Conservation (phyloP, 1,140 invertebrate species). For the Papilio polytes region DNA sequence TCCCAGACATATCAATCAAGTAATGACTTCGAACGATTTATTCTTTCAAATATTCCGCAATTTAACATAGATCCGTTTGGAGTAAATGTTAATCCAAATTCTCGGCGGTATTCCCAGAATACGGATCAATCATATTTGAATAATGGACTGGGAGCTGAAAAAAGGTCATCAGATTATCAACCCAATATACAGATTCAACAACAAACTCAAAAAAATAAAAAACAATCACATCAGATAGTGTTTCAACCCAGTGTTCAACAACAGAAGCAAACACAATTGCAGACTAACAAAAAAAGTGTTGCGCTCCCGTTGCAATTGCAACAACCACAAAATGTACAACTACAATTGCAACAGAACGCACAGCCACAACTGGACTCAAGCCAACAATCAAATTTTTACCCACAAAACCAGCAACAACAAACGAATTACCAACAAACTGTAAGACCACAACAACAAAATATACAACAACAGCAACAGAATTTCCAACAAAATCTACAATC, state of each 20-base stretch:
- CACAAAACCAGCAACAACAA: constrained; percentile 1
- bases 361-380: background rate
- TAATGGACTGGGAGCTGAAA: constrained; percentile 28
- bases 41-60: constrained; percentile 20
- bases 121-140: constrained; percentile 2
- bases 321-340: constrained; percentile 12
- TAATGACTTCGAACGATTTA: background rate
- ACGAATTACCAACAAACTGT: background rate
- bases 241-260: background rate
- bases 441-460: background rate
- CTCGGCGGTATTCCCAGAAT: background rate
- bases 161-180: constrained; percentile 11
- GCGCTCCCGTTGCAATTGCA: constrained; percentile 12
- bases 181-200: background rate
- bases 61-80: background rate
- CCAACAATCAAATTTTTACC: background rate
- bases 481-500: constrained; percentile 4
- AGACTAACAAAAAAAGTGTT: background rate
- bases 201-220: background rate
- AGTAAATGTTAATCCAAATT: background rate
- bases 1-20: constrained; percentile 30
- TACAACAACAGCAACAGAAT: constrained; percentile 29
- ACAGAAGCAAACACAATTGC: background rate
- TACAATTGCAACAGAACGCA: background rate
- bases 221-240: background rate